These are phyloP conservation scores for Solen grandis DNA, from an alignment of 1,140 invertebrate species.

Conservation along the genomic window DNA sequence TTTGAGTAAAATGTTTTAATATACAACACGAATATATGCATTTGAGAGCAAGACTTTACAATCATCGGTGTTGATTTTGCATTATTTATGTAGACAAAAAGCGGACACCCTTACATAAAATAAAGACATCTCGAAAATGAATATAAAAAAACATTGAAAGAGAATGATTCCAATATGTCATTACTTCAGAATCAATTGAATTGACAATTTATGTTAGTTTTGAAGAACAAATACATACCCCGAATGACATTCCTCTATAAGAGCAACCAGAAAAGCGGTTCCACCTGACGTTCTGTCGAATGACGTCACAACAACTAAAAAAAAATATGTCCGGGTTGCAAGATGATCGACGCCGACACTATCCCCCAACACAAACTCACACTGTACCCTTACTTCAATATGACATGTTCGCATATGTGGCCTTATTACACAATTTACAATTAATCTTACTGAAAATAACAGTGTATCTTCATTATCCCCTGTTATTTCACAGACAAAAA, in stretches of 20 bases:
- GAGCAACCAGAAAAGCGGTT: constrained; percentile 64
- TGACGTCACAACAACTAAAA: constrained; percentile 74
- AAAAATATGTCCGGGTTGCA: constrained; percentile 19
- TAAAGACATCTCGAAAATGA: no score
- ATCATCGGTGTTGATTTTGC: no score
- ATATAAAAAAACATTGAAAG: no score
- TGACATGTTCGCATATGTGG: background rate
- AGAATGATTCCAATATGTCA: no score
- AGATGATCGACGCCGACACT: background rate
- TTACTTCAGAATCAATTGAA: no score
- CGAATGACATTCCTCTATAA: constrained; percentile 77
- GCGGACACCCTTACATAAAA: background rate
- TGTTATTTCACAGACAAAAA: background rate
- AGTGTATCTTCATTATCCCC: background rate
- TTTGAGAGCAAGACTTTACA: no score
- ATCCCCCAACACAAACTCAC: background rate
- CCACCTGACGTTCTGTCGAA: constrained; percentile 62
- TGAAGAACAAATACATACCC: no score
- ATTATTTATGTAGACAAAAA: no score
- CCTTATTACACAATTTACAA: background rate
- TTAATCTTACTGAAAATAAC: background rate
- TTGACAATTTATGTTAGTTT: no score
- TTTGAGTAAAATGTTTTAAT: no score
- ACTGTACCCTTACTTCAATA: background rate
- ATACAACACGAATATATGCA: no score